A percentile compares a stretch with the other conserved stretches of the same genome.
phyloP scores from a whole-genome alignment of 1,140 invertebrate genomes.

The Cyphomyrmex costatus region DNA sequence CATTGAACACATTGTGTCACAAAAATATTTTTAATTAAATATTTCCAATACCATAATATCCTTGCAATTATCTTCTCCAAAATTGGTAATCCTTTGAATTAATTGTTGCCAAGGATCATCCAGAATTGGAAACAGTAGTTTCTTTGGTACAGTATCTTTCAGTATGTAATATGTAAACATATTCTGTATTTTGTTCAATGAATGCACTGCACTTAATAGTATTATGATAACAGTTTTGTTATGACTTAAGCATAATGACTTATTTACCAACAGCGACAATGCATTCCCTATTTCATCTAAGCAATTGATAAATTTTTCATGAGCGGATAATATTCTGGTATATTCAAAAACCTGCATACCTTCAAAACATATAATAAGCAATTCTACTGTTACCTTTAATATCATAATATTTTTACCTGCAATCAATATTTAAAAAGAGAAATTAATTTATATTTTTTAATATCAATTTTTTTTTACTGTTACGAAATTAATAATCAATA shows the following conservation, averaged over 20 bases:
- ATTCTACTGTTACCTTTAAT: slow-evolving; percentile 69
- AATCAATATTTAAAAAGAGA: slow-evolving; percentile 64
- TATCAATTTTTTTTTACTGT: neutral
- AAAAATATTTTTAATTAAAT: slow-evolving; percentile 3
- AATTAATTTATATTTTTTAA: slow-evolving; percentile 30
- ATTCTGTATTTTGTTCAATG: slow-evolving; percentile 69
- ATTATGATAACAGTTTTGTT: slow-evolving; percentile 60
- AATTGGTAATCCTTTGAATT: slow-evolving; percentile 69
- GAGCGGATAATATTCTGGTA: slow-evolving; percentile 55
- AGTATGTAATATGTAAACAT: slow-evolving; percentile 72
- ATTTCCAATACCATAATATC: slow-evolving; percentile 71
- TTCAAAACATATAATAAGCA: slow-evolving; percentile 74
- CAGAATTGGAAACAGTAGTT: slow-evolving; percentile 66
- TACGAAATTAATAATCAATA: slow-evolving; percentile 16
- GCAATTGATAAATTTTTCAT: slow-evolving; percentile 75
- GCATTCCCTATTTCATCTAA: slow-evolving; percentile 73
- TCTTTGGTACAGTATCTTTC: slow-evolving; percentile 43
- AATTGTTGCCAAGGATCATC: slow-evolving; percentile 72
- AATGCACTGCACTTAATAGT: slow-evolving; percentile 71
- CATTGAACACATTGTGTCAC: neutral
- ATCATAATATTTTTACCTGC: slow-evolving; percentile 72
- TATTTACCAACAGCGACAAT: slow-evolving; percentile 69
- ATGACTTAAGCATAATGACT: slow-evolving; percentile 59
- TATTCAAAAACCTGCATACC: slow-evolving; percentile 76
- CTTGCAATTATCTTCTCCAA: slow-evolving; percentile 66